These are phyloP conservation scores for Actinemys pallida DNA, from an alignment of 2,113 vertebrate genomes.

Conservation along the genomic window DNA sequence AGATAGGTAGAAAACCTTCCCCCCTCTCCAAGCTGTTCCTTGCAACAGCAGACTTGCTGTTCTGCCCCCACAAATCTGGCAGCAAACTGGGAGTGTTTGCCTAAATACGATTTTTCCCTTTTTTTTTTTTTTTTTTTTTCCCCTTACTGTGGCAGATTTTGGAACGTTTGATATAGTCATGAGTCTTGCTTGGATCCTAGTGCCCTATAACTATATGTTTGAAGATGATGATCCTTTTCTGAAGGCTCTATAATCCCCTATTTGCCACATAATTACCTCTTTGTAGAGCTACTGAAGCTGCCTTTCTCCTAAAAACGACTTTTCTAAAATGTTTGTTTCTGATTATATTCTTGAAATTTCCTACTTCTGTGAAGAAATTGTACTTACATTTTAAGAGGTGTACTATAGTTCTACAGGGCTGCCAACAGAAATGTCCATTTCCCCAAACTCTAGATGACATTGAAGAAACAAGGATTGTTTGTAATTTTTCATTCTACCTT, in stretches of 20 bases:
- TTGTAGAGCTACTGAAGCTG: neutral
- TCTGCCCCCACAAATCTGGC: neutral
- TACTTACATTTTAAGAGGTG: neutral
- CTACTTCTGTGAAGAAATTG: neutral
- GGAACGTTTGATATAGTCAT: neutral
- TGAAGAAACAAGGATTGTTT: neutral
- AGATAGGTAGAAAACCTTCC: too few relatives aligned
- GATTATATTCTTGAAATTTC: neutral
- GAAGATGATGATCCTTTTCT: neutral
- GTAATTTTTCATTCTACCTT: neutral
- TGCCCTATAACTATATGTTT: neutral
- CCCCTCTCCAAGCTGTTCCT: neutral
- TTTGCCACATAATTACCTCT: neutral
- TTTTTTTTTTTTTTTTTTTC: too few relatives aligned
- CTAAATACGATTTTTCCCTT: neutral
- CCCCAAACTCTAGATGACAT: neutral
- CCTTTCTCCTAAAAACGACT: neutral
- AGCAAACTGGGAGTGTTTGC: neutral
- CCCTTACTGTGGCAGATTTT: neutral
- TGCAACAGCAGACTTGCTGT: neutral
- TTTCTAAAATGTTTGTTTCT: neutral
- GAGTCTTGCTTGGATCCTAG: neutral
- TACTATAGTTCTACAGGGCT: fast-evolving
- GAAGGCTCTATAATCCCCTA: neutral
- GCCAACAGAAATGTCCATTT: neutral